Evolutionary conservation across 2,113 vertebrate genomes (phyloP).

Genomic region (rabbit (Oryctolagus cuniculus)): DNA sequence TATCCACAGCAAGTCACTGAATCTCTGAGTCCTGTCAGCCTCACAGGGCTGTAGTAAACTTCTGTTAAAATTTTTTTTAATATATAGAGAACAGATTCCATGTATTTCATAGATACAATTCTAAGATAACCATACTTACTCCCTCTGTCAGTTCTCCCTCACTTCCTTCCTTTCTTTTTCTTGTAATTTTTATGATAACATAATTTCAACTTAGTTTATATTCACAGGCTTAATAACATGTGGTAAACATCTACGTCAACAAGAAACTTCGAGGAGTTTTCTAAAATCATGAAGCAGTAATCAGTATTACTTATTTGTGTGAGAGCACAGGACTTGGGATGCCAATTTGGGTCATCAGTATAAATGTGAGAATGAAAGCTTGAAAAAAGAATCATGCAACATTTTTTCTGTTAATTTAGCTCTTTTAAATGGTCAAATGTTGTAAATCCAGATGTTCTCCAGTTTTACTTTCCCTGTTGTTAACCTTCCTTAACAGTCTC

Average conservation of each 20-base stretch:
- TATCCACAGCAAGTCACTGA: not conserved
- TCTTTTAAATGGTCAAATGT: not conserved
- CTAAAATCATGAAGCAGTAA: not conserved
- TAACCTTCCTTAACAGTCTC: not conserved
- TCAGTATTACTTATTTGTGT: not conserved
- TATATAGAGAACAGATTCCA: too few relatives aligned
- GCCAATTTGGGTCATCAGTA: not conserved
- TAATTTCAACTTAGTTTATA: too few relatives aligned
- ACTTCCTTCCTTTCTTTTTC: too few relatives aligned
- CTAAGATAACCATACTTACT: too few relatives aligned
- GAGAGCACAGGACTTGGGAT: constrained; percentile 22
- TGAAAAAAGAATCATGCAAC: not conserved
- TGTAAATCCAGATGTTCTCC: not conserved
- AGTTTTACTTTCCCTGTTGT: not conserved
- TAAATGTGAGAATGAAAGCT: not conserved
- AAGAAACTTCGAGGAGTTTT: not conserved
- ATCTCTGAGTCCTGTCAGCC: not conserved
- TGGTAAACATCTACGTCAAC: not conserved
- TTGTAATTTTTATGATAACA: too few relatives aligned
- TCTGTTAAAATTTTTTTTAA: not conserved
- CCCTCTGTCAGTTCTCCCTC: too few relatives aligned
- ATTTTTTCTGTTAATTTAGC: not conserved
- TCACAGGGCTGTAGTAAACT: not conserved
- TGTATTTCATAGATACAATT: too few relatives aligned
- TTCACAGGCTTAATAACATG: too few relatives aligned